Conservation (phyloP, 2,888 invertebrate species). For the Drosophila kambysellisi region DNA sequence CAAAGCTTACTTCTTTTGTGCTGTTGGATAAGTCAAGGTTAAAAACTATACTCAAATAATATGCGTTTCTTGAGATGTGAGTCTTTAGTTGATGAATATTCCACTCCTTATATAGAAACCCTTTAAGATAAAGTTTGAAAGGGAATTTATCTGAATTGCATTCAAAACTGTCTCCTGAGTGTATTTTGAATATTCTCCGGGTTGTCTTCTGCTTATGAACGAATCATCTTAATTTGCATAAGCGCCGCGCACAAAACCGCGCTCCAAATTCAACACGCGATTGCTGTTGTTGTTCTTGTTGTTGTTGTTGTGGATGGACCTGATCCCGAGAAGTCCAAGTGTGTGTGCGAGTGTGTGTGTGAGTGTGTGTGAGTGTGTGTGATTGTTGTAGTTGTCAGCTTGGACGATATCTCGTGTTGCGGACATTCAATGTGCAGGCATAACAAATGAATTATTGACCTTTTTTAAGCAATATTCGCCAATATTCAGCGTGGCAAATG, state of each 20-base stretch:
- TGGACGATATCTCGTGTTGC: constrained; percentile 80
- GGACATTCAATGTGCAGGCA: constrained; percentile 85
- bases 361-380: background rate
- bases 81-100: background rate
- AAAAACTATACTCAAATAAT: background rate
- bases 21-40: background rate
- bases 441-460: constrained; percentile 85
- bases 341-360: background rate
- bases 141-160: background rate
- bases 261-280: constrained; percentile 77
- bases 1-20: too few relatives aligned
- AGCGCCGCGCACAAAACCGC: constrained; percentile 66
- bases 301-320: background rate
- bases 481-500: constrained; percentile 70
- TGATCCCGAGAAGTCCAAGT: constrained; percentile 6
- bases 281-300: background rate
- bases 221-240: constrained; percentile 76
- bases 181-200: background rate
- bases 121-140: background rate
- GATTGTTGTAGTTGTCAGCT: constrained; percentile 8
- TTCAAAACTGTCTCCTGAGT: constrained; percentile 4
- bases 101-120: background rate
- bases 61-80: background rate
- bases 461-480: constrained; percentile 85
- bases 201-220: constrained; percentile 15